Evolutionary conservation across 92 coral and sea anemone species (phyloP).

Genomic region (Isaurus tuberculatus): DNA sequence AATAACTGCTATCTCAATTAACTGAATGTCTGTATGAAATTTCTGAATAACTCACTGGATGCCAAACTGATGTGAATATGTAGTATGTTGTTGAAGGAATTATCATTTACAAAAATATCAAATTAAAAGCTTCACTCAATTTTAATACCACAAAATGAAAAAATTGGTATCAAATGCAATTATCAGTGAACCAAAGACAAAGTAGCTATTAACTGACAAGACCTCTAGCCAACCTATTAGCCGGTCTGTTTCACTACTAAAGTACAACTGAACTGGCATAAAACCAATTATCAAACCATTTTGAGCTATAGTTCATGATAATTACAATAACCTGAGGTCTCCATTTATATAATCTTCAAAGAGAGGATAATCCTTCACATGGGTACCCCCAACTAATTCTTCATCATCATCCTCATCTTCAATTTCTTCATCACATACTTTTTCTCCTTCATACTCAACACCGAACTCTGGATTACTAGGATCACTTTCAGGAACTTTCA

Average conservation of each 20-base stretch:
- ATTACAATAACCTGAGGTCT: slow-evolving; percentile 11
- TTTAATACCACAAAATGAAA: not conserved
- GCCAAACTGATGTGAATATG: slow-evolving; percentile 1
- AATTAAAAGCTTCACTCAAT: not conserved
- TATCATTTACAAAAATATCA: not conserved
- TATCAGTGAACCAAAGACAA: not conserved
- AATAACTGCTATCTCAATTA: not conserved
- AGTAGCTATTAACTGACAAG: slow-evolving; percentile 32
- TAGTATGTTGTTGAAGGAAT: not conserved
- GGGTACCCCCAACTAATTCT: not conserved
- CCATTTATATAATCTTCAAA: slow-evolving; percentile 31
- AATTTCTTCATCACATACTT: not conserved
- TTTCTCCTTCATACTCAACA: slow-evolving; percentile 22
- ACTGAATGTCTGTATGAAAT: not conserved
- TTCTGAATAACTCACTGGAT: not conserved
- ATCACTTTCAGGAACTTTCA: slow-evolving; percentile 21
- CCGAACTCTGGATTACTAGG: slow-evolving; percentile 8
- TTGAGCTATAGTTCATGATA: not conserved
- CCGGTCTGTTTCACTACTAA: slow-evolving; percentile 40
- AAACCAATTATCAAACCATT: not conserved
- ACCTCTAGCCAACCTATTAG: slow-evolving; percentile 40
- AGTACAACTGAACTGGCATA: not conserved
- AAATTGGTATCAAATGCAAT: not conserved
- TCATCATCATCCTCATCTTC: slow-evolving; percentile 5
- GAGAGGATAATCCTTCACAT: slow-evolving; percentile 16